Conservation (phyloP, 2,113 vertebrate genomes). For the Pagrus major region DNA sequence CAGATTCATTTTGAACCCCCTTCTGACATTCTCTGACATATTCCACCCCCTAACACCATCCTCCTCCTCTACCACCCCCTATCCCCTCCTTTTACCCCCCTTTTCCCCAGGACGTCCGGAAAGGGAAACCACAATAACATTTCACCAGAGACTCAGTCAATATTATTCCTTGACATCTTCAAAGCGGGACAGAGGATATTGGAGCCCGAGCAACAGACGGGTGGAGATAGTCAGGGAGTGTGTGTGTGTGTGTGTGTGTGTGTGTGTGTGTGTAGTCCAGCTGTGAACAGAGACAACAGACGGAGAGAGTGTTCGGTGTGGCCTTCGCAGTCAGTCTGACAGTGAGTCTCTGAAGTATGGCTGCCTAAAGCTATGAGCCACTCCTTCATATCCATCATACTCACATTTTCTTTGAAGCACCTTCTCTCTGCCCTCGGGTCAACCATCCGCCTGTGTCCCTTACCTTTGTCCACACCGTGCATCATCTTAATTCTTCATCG, state of each 20-base stretch:
- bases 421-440: constrained; percentile 26
- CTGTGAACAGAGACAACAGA: constrained; percentile 54
- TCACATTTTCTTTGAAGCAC: constrained; percentile 60
- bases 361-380: constrained; percentile 55
- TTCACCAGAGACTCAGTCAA: constrained; percentile 79
- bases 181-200: constrained; percentile 77
- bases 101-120: constrained; percentile 70
- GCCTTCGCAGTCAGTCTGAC: constrained; percentile 39
- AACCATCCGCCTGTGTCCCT: constrained; percentile 8
- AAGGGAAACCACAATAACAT: constrained; percentile 81
- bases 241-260: constrained; percentile 1
- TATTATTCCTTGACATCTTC: constrained; percentile 81
- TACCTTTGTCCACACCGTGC: constrained; percentile 2
- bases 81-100: constrained; percentile 26
- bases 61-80: constrained; percentile 21
- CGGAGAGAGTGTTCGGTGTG: constrained; percentile 23
- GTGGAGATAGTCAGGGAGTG: constrained; percentile 57
- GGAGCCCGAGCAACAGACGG: constrained; percentile 63
- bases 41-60: constrained; percentile 14
- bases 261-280: constrained; percentile 42
- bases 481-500: constrained; percentile 19
- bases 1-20: constrained; percentile 4
- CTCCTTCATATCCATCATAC: constrained; percentile 67
- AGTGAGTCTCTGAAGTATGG: constrained; percentile 53
- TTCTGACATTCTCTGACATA: constrained; percentile 32